phyloP scores from a whole-genome alignment of 2,113 vertebrate species.

The Psephotus haematonotus region DNA sequence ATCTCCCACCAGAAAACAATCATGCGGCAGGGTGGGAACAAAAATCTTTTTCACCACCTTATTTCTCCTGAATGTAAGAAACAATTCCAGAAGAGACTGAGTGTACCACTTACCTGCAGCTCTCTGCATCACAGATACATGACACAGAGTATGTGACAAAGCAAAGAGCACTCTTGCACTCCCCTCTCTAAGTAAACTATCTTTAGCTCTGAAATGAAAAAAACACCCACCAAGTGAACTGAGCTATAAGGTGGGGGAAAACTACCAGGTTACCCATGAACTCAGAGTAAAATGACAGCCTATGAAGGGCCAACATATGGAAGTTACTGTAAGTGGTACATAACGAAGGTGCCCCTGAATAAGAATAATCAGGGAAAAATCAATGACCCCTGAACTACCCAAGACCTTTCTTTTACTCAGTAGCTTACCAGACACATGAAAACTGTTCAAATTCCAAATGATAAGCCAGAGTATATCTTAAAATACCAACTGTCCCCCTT shows the following conservation, averaged over 20 bases:
- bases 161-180: neutral
- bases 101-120: neutral
- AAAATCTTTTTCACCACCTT: neutral
- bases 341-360: neutral
- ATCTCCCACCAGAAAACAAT: neutral
- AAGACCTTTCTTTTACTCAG: neutral
- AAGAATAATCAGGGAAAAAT: neutral
- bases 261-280: neutral
- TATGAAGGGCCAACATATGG: neutral
- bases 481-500: neutral
- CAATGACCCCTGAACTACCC: neutral
- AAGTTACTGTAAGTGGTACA: neutral
- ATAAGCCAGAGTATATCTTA: neutral
- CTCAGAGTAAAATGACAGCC: neutral
- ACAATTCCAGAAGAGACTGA: neutral
- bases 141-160: neutral
- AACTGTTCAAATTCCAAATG: neutral
- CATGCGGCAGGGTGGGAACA: neutral
- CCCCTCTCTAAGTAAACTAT: neutral
- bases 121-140: neutral
- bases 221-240: neutral
- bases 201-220: neutral
- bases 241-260: neutral
- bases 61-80: neutral
- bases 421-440: neutral